Conservation (phyloP, 2,113 vertebrate species). For the Cyprinus carpio region DNA sequence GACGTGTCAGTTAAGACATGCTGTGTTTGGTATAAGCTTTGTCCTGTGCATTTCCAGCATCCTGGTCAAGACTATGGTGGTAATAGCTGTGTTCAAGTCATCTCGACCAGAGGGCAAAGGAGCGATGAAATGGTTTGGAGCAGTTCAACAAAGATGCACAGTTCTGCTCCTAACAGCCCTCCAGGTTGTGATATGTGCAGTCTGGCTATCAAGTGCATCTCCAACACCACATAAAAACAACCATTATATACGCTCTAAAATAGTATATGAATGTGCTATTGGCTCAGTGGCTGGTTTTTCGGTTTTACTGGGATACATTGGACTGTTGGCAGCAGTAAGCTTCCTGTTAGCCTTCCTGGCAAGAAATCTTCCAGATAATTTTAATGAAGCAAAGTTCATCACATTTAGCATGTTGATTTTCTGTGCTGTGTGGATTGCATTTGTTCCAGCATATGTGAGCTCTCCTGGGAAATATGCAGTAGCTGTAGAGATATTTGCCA, state of each 20-base stretch:
- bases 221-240: constrained; percentile 65
- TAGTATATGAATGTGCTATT: constrained; percentile 69
- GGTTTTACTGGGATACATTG: constrained; percentile 69
- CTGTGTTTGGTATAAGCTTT: constrained; percentile 77
- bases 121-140: constrained; percentile 69
- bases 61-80: constrained; percentile 75
- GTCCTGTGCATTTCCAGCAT: constrained; percentile 75
- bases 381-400: constrained; percentile 70
- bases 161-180: constrained; percentile 62
- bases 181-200: constrained; percentile 66
- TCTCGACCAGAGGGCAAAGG: constrained; percentile 63
- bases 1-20: too few species aligned
- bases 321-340: constrained; percentile 64
- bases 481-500: too few species aligned
- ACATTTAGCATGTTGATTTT: constrained; percentile 78
- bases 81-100: constrained; percentile 72
- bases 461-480: constrained; percentile 46
- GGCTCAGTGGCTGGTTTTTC: constrained; percentile 67
- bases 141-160: constrained; percentile 70
- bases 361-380: constrained; percentile 71
- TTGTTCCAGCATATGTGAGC: constrained; percentile 73
- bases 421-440: constrained; percentile 72
- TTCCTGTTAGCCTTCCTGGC: constrained; percentile 72
- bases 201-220: constrained; percentile 63
- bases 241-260: constrained; percentile 60